Base-by-base conservation (phyloP, 1,140 invertebrate genomes). In the Meloidogyne exigua region DNA sequence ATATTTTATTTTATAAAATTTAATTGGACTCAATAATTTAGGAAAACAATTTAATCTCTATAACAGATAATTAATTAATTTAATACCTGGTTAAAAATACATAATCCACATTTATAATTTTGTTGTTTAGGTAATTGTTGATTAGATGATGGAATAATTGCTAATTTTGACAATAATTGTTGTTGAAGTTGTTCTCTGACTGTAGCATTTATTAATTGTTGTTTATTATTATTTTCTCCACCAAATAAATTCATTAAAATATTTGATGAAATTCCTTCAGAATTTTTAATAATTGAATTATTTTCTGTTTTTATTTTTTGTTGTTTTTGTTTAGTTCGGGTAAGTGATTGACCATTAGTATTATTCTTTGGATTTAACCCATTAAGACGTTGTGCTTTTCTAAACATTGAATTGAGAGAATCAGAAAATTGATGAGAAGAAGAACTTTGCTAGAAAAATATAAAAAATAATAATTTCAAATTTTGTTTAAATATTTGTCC, bases 341-440 rank as follows among this genome's bases (percentile, higher is more conserved):
- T 9, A 39, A 39, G 3, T 39, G 10, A 39, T 39, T 62, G 21
- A 39, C 23, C 13, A 73, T 36, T 36, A 73, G 18, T 65, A n/a
- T 66, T 62, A 21, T 32, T 72, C 12, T 72, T 72, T 28, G 42
- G 70, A 21, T 25, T 65, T 36, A 73, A 64, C 21, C 72, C 65
- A 65, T 36, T 57, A 28, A 73, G 57, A 13, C 72, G 72, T 39
- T 73, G 72, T 11, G 72, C 72, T 39, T 73, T 73, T 11, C 72
- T 57, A 36, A 39, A 28, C 72, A 57, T 42, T 21, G 72, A 73
- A 65, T 73, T 73, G 62, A 32, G 39, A 12, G 62, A 32, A 18
- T 36, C 64, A 23, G 44, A 36, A n/a, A 39, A 57, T 9, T 21
- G 13, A 26, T 21, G 36, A 28, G 68, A 76, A 32, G 44, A 21